phyloP scores from a whole-genome alignment of 2,797 vertebrate species.

The Cossypha polioptera region DNA sequence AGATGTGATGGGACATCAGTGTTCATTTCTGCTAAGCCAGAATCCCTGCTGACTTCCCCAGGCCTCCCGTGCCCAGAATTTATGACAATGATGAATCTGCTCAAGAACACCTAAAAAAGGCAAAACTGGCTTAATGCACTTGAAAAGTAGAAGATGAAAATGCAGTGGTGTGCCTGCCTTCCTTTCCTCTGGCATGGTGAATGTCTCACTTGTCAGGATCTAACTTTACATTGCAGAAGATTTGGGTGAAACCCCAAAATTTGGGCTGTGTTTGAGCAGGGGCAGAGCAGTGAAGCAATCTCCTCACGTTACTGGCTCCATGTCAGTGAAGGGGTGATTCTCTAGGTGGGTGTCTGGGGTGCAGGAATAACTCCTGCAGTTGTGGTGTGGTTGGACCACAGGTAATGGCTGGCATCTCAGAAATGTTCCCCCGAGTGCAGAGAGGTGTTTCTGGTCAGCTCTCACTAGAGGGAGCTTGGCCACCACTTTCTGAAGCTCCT shows the following conservation, averaged over 20 bases:
- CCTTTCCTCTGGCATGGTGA: background rate
- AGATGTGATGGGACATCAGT: background rate
- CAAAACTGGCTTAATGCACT: background rate
- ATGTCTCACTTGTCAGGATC: background rate
- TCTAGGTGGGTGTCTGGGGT: background rate
- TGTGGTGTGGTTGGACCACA: background rate
- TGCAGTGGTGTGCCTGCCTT: background rate
- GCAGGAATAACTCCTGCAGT: background rate
- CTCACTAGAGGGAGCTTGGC: constrained; percentile 43
- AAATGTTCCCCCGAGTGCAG: background rate
- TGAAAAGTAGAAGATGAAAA: background rate
- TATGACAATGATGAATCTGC: background rate
- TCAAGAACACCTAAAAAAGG: background rate
- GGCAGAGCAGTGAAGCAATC: background rate
- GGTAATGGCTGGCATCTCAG: background rate
- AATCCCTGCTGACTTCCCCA: background rate
- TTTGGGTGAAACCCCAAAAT: background rate
- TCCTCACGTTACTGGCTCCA: background rate
- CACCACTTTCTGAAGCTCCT: background rate
- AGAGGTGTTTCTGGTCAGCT: background rate
- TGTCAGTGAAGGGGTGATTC: background rate
- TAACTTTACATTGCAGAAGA: background rate
- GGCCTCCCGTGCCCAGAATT: rapidly evolving
- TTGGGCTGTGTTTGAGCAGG: background rate
- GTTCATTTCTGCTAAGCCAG: background rate